A percentile compares a stretch with the other conserved stretches of the same genome.
Evolutionary conservation across 1,140 invertebrate genomes (phyloP).

Genomic region (Drosophila mayri): DNA sequence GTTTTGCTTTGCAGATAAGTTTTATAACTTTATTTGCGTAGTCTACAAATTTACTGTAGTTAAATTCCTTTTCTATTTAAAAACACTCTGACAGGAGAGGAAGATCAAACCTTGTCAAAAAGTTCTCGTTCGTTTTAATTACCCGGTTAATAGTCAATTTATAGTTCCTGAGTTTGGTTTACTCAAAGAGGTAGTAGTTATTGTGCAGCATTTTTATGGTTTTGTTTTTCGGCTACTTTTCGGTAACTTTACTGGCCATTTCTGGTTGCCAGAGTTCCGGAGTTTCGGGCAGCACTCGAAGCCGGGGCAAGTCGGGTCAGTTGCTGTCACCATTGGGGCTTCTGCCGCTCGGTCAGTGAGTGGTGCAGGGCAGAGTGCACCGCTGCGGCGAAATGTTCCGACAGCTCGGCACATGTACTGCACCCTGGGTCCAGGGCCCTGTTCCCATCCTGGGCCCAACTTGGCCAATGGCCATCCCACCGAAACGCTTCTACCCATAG

Average conservation of each 20-base stretch:
- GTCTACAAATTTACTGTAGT: neutral
- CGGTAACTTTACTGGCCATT: constrained; percentile 21
- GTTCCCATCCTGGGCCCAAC: neutral
- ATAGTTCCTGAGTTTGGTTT: constrained; percentile 3
- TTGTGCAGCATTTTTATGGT: constrained; percentile 28
- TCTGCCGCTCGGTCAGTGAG: constrained; percentile 17
- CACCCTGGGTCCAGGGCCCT: constrained; percentile 3
- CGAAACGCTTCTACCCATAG: constrained; percentile 19
- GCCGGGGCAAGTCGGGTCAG: constrained; percentile 37
- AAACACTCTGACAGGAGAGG: neutral
- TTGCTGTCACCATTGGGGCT: constrained; percentile 47
- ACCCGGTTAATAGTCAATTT: constrained; percentile 8
- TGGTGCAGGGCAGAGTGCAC: constrained; percentile 52
- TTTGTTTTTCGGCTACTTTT: constrained; percentile 36
- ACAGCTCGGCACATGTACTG: constrained; percentile 53
- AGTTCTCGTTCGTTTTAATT: constrained; percentile 31
- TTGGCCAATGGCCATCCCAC: constrained; percentile 9
- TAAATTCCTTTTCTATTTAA: neutral
- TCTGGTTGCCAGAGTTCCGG: constrained; percentile 5
- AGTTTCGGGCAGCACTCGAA: constrained; percentile 22
- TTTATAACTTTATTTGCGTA: neutral
- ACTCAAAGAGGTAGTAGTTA: constrained; percentile 10
- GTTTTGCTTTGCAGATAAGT: too few species aligned
- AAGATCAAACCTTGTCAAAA: constrained; percentile 15
- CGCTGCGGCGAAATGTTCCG: constrained; percentile 70